Base-by-base conservation (phyloP, 2,797 vertebrate species). In the Enteromius viviparus region DNA sequence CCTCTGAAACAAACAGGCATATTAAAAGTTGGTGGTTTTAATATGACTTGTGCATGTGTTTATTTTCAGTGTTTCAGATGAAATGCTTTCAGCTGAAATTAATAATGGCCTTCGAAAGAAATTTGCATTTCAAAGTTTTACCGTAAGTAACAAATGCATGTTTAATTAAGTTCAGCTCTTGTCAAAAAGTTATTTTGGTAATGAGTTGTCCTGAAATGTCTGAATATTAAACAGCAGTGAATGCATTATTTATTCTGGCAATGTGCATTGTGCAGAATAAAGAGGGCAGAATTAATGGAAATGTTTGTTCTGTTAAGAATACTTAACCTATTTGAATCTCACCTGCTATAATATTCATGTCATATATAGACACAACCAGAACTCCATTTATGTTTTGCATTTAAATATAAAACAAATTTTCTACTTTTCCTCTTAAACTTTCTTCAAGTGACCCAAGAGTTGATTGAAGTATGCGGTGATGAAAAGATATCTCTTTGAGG, bases 81-180 rank as follows among this genome's bases (percentile, higher is more conserved):
- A 68, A 40, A 34, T 40, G 51, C 40, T 62, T 58, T 45, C 11
- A 51, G 12, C 23, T 49, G 51, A 69, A 75, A 71, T 60, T 21
- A 66, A 70, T 34, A 66, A 70, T 65, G 80, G 70, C 42, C 71
- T 81, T 49, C 1, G 8, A 58, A 49, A 37, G 45, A 65, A 64
- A 81, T 81, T 65, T 3, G 70, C 70, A 81, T 93, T 93, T 94
- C 91, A 94, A 93, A 93, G 92, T 84, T 81, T 83, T 64, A 86
- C 83, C 85, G 72, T 81, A 85, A 90, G 92, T 89, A 92, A 92
- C 78, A 92, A 93, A 91, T 90, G 91, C 85, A 89, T 89, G 90
- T 91, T 92, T 93, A 92, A 94, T 93, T 91, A 92, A 90, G 87
- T 91, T 91, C 85, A 10, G 84, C 87, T 92, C 89, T 89, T 86